Evolutionary conservation across 2,113 vertebrate genomes (phyloP).

Genomic region (Sapajus apella): DNA sequence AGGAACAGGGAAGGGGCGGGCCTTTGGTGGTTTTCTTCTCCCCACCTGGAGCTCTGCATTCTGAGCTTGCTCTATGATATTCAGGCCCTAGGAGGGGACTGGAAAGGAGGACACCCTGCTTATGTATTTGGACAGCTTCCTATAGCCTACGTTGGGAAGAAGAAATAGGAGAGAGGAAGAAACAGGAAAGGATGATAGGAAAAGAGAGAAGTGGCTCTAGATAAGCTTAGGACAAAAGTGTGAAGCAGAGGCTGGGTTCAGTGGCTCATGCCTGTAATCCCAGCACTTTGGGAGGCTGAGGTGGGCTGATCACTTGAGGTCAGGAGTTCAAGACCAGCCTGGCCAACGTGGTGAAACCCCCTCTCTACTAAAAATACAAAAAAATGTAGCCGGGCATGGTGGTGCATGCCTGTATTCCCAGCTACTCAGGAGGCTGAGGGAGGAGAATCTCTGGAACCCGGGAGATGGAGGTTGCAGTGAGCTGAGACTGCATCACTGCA

Average conservation of each 20-base stretch:
- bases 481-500: too few relatives aligned
- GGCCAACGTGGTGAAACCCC: too few relatives aligned
- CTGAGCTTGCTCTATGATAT: not conserved
- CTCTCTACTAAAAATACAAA: too few relatives aligned
- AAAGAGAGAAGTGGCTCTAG: not conserved
- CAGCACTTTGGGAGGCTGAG: too few relatives aligned
- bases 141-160: not conserved
- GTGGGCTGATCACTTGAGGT: too few relatives aligned
- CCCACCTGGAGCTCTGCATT: not conserved
- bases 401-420: too few relatives aligned
- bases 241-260: fast-evolving
- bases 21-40: not conserved
- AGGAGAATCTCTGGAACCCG: too few relatives aligned
- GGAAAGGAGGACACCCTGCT: not conserved
- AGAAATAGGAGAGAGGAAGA: not conserved
- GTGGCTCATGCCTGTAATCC: too few relatives aligned
- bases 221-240: not conserved
- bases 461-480: too few relatives aligned
- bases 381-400: too few relatives aligned
- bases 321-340: too few relatives aligned
- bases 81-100: not conserved
- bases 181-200: not conserved
- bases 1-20: not conserved
- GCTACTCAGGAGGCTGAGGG: too few relatives aligned
- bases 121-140: not conserved